Conservation (phyloP, 2,888 invertebrate genomes). For the Cryptocheilus praepositus region DNA sequence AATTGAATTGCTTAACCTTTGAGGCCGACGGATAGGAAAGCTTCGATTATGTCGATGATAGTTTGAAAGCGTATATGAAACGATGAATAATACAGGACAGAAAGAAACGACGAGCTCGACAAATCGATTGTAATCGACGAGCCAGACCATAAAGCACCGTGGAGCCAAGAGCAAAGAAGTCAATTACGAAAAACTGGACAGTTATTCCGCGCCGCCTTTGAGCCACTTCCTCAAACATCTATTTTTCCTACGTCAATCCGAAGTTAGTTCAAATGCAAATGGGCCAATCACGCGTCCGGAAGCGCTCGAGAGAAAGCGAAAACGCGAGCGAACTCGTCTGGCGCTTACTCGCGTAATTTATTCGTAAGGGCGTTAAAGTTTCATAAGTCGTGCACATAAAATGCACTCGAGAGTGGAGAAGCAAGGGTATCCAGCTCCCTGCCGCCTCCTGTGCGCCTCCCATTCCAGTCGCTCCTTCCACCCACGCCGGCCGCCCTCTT, state of each 20-base stretch:
- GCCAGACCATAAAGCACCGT: no score
- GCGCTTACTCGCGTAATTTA: conserved; percentile 62
- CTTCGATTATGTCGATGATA: no score
- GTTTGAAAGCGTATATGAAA: no score
- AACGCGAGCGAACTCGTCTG: conserved; percentile 28
- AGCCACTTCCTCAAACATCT: conserved; percentile 30
- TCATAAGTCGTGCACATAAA: conserved; percentile 70
- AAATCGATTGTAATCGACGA: no score
- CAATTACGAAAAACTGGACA: background rate
- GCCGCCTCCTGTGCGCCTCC: conserved; percentile 11
- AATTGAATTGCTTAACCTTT: no score
- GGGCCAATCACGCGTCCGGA: conserved; percentile 53
- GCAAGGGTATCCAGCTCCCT: conserved; percentile 41
- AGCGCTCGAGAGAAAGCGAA: conserved; percentile 17
- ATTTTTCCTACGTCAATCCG: conserved; percentile 40
- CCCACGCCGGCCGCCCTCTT: conserved; percentile 23
- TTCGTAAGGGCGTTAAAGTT: conserved; percentile 67
- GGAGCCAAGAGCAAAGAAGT: background rate
- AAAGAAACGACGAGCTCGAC: no score
- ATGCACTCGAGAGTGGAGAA: conserved; percentile 59
- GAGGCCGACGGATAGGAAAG: no score
- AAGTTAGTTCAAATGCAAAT: conserved; percentile 52
- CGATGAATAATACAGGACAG: no score
- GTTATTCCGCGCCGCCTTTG: background rate
- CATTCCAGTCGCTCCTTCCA: conserved; percentile 6